These are phyloP conservation scores for Neelides sp. DNA, from an alignment of 1,140 invertebrate genomes.

Conservation along the genomic window DNA sequence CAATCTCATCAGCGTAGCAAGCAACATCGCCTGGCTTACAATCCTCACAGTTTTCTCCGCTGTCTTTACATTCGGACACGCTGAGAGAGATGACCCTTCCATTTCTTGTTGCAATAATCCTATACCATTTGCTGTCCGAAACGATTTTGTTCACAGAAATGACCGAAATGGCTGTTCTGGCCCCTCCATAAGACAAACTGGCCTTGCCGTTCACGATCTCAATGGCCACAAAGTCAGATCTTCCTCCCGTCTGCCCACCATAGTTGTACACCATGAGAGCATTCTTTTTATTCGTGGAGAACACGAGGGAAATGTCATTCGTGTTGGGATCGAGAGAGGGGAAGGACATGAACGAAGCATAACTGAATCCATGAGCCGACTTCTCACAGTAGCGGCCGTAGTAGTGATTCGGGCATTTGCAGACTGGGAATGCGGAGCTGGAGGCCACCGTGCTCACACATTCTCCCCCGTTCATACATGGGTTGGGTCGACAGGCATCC, in stretches of 20 bases:
- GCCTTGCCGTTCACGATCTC: constrained; percentile 70
- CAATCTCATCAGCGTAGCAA: constrained; percentile 71
- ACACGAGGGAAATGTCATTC: constrained; percentile 79
- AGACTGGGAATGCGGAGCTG: constrained; percentile 64
- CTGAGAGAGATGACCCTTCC: constrained; percentile 70
- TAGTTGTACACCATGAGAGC: constrained; percentile 81
- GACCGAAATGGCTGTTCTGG: constrained; percentile 67
- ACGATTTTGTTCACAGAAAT: constrained; percentile 56
- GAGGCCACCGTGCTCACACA: constrained; percentile 51
- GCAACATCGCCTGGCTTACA: constrained; percentile 62
- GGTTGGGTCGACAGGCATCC: constrained; percentile 79
- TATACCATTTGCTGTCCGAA: constrained; percentile 77
- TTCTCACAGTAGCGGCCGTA: constrained; percentile 82
- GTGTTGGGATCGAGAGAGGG: constrained; percentile 67
- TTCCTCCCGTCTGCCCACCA: constrained; percentile 65
- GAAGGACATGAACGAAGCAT: constrained; percentile 79
- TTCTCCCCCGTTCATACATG: constrained; percentile 69
- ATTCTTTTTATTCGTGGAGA: constrained; percentile 76
- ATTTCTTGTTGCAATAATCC: constrained; percentile 78
- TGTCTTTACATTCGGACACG: constrained; percentile 62
- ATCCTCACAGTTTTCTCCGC: constrained; percentile 71
- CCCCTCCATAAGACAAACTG: constrained; percentile 76
- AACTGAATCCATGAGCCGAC: constrained; percentile 74
- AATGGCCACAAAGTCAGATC: constrained; percentile 83
- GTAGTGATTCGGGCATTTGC: constrained; percentile 68